phyloP scores from a whole-genome alignment of 2,113 vertebrate genomes.

The Carassius carassius region DNA sequence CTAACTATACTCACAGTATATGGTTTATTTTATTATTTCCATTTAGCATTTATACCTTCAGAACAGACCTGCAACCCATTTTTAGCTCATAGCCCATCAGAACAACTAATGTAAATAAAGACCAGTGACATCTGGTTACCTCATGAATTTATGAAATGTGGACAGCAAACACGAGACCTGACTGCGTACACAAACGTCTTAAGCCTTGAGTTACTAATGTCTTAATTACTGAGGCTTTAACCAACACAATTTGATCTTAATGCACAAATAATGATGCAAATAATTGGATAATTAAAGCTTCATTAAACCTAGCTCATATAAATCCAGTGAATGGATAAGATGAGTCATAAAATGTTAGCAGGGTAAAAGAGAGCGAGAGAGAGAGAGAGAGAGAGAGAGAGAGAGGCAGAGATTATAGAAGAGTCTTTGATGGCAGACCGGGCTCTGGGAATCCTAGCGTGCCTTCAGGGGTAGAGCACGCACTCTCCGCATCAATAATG shows the following conservation, averaged over 20 bases:
- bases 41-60: too few species aligned
- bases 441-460: constrained; percentile 72
- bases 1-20: too few species aligned
- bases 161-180: not conserved
- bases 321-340: constrained; percentile 32
- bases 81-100: too few species aligned
- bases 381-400: constrained; percentile 40
- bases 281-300: constrained; percentile 65
- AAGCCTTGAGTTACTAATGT: constrained; percentile 4
- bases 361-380: constrained; percentile 20
- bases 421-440: constrained; percentile 72
- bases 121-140: not conserved
- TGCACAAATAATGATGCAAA: constrained; percentile 55
- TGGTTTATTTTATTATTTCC: too few species aligned
- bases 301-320: constrained; percentile 16
- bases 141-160: not conserved
- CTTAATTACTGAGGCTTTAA: constrained; percentile 48
- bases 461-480: constrained; percentile 73
- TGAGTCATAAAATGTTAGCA: constrained; percentile 20
- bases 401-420: constrained; percentile 70
- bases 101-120: too few species aligned
- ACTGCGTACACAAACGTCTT: constrained; percentile 15
- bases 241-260: constrained; percentile 42
- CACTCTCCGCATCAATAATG: constrained; percentile 80
- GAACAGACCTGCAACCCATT: too few species aligned